phyloP scores from a whole-genome alignment of 2,113 vertebrate genomes.

The Hippoglossus stenolepis region DNA sequence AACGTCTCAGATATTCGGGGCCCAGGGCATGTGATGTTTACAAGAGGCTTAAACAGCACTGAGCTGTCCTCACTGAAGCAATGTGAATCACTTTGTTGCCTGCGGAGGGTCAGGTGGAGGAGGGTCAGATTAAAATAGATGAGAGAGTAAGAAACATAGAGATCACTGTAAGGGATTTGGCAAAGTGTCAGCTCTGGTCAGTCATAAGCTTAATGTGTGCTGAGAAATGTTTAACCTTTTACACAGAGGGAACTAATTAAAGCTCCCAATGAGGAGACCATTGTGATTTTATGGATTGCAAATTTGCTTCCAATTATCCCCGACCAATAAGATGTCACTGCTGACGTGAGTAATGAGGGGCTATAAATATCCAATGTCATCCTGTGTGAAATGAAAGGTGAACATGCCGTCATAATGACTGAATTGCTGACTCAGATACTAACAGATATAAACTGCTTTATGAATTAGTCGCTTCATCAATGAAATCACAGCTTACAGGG shows the following conservation, averaged over 20 bases:
- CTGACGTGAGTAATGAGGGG: constrained; percentile 43
- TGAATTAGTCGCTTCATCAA: constrained; percentile 19
- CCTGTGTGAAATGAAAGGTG: constrained; percentile 44
- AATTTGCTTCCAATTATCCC: constrained; percentile 63
- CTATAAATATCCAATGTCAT: constrained; percentile 59
- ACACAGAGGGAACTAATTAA: constrained; percentile 54
- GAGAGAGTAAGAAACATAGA: constrained; percentile 30
- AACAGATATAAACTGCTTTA: constrained; percentile 43
- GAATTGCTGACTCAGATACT: constrained; percentile 26
- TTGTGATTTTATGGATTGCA: constrained; percentile 69
- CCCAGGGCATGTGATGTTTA: constrained; percentile 49
- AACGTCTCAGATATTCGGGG: constrained; percentile 28
- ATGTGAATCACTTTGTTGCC: constrained; percentile 52
- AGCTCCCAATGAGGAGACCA: constrained; percentile 47
- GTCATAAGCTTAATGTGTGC: constrained; percentile 34
- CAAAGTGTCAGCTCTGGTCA: background rate
- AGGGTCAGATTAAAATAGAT: constrained; percentile 39
- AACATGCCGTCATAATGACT: constrained; percentile 27
- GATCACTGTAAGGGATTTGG: constrained; percentile 42
- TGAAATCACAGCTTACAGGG: constrained; percentile 10
- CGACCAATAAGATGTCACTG: constrained; percentile 57
- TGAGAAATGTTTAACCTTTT: constrained; percentile 58
- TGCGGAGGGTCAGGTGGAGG: constrained; percentile 13
- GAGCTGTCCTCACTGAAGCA: constrained; percentile 16
- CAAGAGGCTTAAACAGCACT: constrained; percentile 34